Evolutionary conservation across 2,797 vertebrate species (phyloP).

Genomic region (Pseudotriccus pelzelni): DNA sequence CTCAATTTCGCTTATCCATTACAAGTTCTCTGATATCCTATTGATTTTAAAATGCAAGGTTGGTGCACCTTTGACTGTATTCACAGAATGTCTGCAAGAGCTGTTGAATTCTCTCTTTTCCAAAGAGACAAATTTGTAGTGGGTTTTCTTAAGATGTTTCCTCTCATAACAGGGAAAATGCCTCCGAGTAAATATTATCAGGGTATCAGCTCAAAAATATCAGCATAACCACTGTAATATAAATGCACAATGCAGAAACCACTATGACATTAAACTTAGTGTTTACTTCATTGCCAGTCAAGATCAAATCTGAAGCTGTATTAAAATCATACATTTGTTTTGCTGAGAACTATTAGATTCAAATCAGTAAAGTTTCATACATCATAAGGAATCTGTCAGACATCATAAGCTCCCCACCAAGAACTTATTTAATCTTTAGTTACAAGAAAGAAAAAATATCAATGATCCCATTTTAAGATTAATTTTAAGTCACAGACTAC

Average conservation of each 20-base stretch:
- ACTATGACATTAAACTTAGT: background rate
- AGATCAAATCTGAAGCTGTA: background rate
- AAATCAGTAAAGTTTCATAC: background rate
- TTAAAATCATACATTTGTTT: background rate
- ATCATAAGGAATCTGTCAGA: background rate
- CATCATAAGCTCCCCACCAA: background rate
- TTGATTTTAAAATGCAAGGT: background rate
- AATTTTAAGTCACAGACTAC: background rate
- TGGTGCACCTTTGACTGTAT: background rate
- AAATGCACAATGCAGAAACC: background rate
- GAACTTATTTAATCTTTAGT: background rate
- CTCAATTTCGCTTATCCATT: background rate
- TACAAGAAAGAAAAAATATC: background rate
- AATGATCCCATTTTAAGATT: background rate
- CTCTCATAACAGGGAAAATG: background rate
- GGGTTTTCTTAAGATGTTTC: background rate
- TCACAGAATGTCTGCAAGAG: background rate
- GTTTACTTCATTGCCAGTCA: background rate
- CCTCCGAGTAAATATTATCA: background rate
- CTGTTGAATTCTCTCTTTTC: background rate
- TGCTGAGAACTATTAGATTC: background rate
- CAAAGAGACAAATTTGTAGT: background rate
- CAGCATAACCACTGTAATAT: background rate
- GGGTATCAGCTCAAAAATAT: background rate
- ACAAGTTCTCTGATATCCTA: background rate